Evolutionary conservation across 1,140 invertebrate genomes (phyloP).

Genomic region (Metaphire vulgaris): DNA sequence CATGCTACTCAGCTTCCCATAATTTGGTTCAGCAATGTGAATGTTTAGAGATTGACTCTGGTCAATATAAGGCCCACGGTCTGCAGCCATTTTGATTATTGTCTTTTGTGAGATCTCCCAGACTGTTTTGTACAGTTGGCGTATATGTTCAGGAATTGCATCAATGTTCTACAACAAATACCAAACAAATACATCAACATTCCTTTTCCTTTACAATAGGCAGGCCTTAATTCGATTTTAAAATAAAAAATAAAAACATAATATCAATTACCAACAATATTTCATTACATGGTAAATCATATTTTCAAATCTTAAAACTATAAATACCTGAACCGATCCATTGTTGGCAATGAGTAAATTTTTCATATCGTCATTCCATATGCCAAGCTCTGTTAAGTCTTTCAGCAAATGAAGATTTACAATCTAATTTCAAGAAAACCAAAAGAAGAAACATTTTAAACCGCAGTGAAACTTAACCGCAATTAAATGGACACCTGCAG

Average conservation of each 20-base stretch:
- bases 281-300: background rate
- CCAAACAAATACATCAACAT: background rate
- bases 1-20: slow-evolving; percentile 90
- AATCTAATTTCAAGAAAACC: slow-evolving; percentile 60
- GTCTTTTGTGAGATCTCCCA: slow-evolving; percentile 96
- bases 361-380: slow-evolving; percentile 97
- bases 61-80: slow-evolving; percentile 94
- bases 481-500: too few species aligned
- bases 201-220: background rate
- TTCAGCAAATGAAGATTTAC: slow-evolving; percentile 93
- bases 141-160: slow-evolving; percentile 13
- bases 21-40: slow-evolving; percentile 88
- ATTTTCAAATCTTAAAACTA: slow-evolving; percentile 7
- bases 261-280: slow-evolving; percentile 10
- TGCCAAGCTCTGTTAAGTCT: slow-evolving; percentile 79
- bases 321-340: slow-evolving; percentile 75
- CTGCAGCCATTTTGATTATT: slow-evolving; percentile 93
- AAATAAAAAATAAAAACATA: slow-evolving; percentile 15
- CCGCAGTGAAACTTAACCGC: too few species aligned
- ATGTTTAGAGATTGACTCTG: slow-evolving; percentile 97
- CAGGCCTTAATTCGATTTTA: slow-evolving; percentile 1
- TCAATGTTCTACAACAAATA: slow-evolving; percentile 16
- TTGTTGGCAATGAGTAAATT: slow-evolving; percentile 85
- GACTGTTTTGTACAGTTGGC: slow-evolving; percentile 83
- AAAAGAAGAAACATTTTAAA: slow-evolving; percentile 1